Evolutionary conservation across 2,888 invertebrate species (phyloP), one percentile per base, ranked within the genome.

Genomic region (Melanotus villosus): DNA sequence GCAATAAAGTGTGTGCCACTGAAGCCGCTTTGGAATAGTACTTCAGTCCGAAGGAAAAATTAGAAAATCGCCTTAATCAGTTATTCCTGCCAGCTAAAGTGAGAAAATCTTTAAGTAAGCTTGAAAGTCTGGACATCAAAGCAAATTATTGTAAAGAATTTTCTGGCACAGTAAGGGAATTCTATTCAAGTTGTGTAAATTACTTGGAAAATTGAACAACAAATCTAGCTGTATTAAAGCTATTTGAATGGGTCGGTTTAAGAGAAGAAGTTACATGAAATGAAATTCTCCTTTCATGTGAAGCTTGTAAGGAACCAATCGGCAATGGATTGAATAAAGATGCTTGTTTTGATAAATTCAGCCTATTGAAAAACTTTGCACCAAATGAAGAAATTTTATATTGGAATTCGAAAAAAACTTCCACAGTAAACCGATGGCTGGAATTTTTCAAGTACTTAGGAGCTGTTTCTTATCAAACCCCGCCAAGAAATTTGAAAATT

Each of bases 131-230:
- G 26, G 26, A 26, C 26, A 26, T 5, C 26, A 26, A 26, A 26
- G 26, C 26, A 26, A 26, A 26, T 26, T 26, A 26, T 26, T 7
- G 26, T 26, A 26, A 7, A 26, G 26, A 26, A 26, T 26, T 26
- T 26, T 26, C 26, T 26, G 7, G 26, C 26, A 26, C 26, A 3
- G 26, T 26, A 26, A 26, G 26, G 26, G 26, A 26, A 26, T 38
- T 38, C 36, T 38, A 38, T 38, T 38, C 36, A 38, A 38, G 14
- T n/a, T 38, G 36, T 38, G 36, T 38, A 38, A 38, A 38, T 38
- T 38, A n/a, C 36, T 2, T 14, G 36, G 3, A 38, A 14, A 3
- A 38, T 38, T 38, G 4, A 12, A 38, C 36, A 38, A 38, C 12
- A 38, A 38, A 38, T 38, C 36, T 38, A 38, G 10, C 14, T 38